These are phyloP conservation scores for Nemurella pictetii DNA, from an alignment of 2,888 invertebrate genomes.

Conservation along the genomic window DNA sequence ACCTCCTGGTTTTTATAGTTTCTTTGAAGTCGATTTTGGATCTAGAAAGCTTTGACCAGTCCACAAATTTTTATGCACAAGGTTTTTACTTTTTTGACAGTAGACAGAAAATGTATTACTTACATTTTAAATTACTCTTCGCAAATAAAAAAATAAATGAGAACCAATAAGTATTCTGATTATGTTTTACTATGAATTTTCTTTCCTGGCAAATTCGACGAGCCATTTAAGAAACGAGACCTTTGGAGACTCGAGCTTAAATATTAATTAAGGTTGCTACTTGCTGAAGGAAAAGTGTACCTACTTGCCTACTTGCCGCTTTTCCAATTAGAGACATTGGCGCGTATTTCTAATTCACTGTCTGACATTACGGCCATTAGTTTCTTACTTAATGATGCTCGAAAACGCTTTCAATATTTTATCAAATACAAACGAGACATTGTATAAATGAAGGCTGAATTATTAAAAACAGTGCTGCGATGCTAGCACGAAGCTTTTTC, in stretches of 20 bases:
- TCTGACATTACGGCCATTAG: neutral
- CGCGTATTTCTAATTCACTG: neutral
- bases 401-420: neutral
- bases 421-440: neutral
- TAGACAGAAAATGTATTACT: no score
- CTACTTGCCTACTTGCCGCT: neutral
- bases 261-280: neutral
- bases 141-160: neutral
- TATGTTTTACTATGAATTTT: neutral
- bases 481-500: neutral
- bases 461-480: neutral
- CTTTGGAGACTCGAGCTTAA: neutral
- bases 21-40: no score
- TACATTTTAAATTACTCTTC: neutral
- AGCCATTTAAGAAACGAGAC: neutral
- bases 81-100: neutral
- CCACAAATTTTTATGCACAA: neutral
- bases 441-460: neutral
- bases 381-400: neutral
- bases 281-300: neutral
- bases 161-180: neutral
- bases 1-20: neutral
- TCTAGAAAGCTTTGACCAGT: neutral
- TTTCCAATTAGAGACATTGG: neutral
- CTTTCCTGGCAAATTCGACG: neutral